phyloP scores from a whole-genome alignment of 2,113 vertebrate species.

The Phrynosoma platyrhinos region DNA sequence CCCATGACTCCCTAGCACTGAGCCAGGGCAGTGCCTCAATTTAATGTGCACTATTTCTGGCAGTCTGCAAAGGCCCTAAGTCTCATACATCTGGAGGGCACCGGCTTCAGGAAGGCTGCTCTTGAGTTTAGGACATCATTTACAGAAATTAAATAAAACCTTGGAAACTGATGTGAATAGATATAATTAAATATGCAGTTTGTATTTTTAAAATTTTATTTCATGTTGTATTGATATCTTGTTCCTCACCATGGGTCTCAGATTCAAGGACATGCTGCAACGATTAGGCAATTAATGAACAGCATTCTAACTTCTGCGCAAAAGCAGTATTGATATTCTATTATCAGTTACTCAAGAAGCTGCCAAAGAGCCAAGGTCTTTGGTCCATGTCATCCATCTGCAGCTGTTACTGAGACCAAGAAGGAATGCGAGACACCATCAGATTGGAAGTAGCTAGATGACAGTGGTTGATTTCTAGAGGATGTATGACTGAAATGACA shows the following conservation, averaged over 20 bases:
- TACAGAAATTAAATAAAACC: not conserved
- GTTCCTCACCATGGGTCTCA: slow-evolving; percentile 6
- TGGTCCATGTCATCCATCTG: fast-evolving
- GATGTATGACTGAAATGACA: not conserved
- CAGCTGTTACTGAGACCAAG: not conserved
- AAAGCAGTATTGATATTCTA: not conserved
- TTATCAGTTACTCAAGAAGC: not conserved
- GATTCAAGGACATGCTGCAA: slow-evolving; percentile 14
- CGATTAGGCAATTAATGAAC: slow-evolving; percentile 27
- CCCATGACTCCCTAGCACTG: too few relatives aligned
- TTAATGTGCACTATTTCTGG: too few relatives aligned
- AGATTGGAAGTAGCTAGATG: fast-evolving
- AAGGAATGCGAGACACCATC: not conserved
- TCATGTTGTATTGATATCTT: not conserved
- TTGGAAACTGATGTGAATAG: not conserved
- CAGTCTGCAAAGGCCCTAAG: too few relatives aligned
- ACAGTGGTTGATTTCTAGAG: not conserved
- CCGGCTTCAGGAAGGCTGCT: too few relatives aligned
- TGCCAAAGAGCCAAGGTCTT: not conserved
- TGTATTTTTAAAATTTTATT: too few relatives aligned
- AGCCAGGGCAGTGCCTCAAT: too few relatives aligned
- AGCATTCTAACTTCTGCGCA: not conserved
- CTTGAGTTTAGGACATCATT: not conserved
- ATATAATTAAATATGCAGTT: not conserved
- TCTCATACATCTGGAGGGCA: too few relatives aligned